phyloP scores from a whole-genome alignment of 2,797 vertebrate species.

The Protosalanx chinensis region DNA sequence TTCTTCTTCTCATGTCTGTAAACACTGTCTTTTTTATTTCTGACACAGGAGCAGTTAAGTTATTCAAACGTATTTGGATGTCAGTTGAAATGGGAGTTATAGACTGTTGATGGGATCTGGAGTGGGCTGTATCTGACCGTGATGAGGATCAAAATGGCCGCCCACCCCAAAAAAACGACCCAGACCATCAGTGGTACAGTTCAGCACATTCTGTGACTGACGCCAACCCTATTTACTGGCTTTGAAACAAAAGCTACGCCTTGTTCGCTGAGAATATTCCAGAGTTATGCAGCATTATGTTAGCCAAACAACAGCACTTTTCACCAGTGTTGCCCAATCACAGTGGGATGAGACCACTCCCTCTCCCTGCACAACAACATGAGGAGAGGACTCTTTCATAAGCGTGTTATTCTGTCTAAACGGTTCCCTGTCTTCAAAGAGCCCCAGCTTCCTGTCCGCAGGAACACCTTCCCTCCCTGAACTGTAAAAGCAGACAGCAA shows the following conservation, averaged over 20 bases:
- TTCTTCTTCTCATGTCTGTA: neutral
- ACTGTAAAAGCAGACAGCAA: neutral
- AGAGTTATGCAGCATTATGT: constrained; percentile 31
- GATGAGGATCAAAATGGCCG: neutral
- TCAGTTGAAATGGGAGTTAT: neutral
- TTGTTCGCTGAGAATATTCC: constrained; percentile 39
- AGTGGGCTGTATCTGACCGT: neutral
- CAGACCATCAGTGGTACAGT: neutral
- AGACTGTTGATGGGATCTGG: neutral
- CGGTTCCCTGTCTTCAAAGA: neutral
- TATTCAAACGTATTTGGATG: neutral
- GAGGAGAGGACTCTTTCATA: neutral
- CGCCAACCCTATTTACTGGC: constrained; percentile 19
- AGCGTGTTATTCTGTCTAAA: neutral
- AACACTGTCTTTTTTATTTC: neutral
- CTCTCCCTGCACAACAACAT: constrained; percentile 22
- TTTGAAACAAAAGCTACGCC: constrained; percentile 30
- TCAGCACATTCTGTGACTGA: neutral
- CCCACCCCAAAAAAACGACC: neutral
- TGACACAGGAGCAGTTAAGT: neutral
- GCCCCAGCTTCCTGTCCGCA: neutral
- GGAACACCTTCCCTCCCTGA: neutral
- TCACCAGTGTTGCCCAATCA: constrained; percentile 18
- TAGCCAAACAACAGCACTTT: constrained; percentile 38
- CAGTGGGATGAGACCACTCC: constrained; percentile 27